phyloP scores from a whole-genome alignment of 2,888 invertebrate species.

The Caenorhabditis plicata region DNA sequence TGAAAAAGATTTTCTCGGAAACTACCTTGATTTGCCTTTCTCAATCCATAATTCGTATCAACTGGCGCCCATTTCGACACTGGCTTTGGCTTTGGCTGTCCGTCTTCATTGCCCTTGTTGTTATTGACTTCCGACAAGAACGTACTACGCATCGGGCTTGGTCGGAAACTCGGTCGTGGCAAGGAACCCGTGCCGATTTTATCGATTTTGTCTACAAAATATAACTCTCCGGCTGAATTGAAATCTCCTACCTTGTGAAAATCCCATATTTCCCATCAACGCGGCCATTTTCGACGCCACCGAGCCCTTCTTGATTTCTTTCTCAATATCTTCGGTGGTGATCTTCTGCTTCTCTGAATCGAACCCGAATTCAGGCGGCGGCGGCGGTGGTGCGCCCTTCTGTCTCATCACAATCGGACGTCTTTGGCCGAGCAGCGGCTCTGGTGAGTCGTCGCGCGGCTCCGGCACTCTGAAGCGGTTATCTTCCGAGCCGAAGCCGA shows the following conservation, averaged over 20 bases:
- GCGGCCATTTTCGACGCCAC: conserved; percentile 41
- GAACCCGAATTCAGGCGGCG: conserved; percentile 47
- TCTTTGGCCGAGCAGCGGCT: conserved; percentile 26
- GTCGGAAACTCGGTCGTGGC: conserved; percentile 37
- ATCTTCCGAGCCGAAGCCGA: conserved; percentile 29
- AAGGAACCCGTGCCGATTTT: conserved; percentile 28
- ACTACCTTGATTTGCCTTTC: too few relatives aligned
- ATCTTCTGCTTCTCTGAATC: conserved; percentile 45
- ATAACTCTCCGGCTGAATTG: not conserved
- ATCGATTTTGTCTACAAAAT: conserved; percentile 19
- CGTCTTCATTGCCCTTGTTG: conserved; percentile 26
- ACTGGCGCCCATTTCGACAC: conserved; percentile 49
- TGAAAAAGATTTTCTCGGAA: conserved; percentile 2
- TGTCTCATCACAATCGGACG: conserved; percentile 34
- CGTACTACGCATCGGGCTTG: conserved; percentile 29
- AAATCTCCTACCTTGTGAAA: conserved; percentile 4
- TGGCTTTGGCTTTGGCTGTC: conserved; percentile 33
- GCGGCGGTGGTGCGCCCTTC: conserved; percentile 39
- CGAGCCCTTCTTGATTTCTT: conserved; percentile 42
- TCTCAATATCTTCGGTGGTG: conserved; percentile 37
- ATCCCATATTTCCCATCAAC: conserved; percentile 33
- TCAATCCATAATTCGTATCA: conserved; percentile 34
- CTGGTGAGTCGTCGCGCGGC: conserved; percentile 37
- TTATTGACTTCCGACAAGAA: conserved; percentile 42
- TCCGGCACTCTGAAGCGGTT: conserved; percentile 33